Base-by-base conservation (phyloP, 2,888 invertebrate species). In the Lissocephala sabroskyi region DNA sequence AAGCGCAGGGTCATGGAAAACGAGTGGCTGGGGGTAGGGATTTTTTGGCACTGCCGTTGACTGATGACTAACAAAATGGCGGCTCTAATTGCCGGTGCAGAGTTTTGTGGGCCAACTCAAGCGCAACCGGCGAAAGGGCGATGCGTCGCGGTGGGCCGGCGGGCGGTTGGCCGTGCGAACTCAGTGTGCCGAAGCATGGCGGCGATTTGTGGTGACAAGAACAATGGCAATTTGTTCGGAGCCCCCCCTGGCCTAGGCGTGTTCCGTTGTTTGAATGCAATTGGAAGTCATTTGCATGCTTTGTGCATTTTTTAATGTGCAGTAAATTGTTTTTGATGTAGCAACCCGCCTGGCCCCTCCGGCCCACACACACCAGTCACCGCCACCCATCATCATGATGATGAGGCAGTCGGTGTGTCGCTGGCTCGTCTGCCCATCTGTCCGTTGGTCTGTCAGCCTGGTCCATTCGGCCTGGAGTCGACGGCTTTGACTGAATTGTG, bases 251-350 rank as follows among this genome's bases (percentile, higher is more conserved):
- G 4, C 23, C 23, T 11, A 2, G 13, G 11, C 18, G 18, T 41
- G 37, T 23, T 7, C 1, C 5, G 29, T 23, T 28, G 33, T 3
- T 23, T 43, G 36, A 44, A 29, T 46, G 39, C 50, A 74, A 74
- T 62, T 77, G 68, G 49, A 68, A 70, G 74, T 77, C 75, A 70
- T 70, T 70, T 70, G 77, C 70, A 74, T 70, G 70, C 65, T 70
- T 73, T 70, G 68, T 70, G 57, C 68, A 59, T 52, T 70, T 70
- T 68, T 76, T 65, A 62, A 77, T 75, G 65, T 64, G 62, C 61
- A 64, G 66, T 62, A 81, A 79, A 79, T 81, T 80, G 74, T 79
- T 79, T 80, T 79, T 65, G 67, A 78, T 52, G 52, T 45, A 1
- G 6, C 9, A 17, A 16, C 6, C 17, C 16, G 59, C 59, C 61